These are phyloP conservation scores for Caerostris extrusa DNA, from an alignment of 1,140 invertebrate genomes.

Conservation along the genomic window DNA sequence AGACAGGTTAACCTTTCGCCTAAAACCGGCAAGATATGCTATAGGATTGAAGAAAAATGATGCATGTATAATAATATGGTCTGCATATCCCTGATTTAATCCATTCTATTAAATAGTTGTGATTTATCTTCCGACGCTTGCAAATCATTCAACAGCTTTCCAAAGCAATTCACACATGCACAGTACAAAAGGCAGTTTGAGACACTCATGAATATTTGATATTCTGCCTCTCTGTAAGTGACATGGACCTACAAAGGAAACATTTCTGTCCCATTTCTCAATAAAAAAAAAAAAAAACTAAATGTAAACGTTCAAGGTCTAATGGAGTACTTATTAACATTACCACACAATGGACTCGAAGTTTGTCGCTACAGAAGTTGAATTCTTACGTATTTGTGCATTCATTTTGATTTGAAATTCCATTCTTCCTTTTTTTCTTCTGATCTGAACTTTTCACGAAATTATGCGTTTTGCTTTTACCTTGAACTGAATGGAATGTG, in stretches of 20 bases:
- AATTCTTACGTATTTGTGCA: constrained; percentile 5
- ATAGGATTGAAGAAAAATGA: too few species aligned
- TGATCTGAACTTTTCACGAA: not conserved
- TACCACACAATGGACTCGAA: not conserved
- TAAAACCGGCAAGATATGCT: too few species aligned
- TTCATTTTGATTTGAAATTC: not conserved
- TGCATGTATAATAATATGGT: too few species aligned
- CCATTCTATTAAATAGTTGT: not conserved
- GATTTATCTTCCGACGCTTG: not conserved
- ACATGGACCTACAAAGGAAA: not conserved
- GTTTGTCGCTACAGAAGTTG: not conserved
- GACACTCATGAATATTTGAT: constrained; percentile 13
- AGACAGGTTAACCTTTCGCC: too few species aligned
- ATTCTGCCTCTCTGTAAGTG: not conserved
- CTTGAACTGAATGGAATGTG: not conserved
- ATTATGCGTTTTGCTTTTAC: not conserved
- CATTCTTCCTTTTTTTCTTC: not conserved
- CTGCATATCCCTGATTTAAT: too few species aligned
- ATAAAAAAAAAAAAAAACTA: constrained; percentile 1
- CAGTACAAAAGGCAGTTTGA: not conserved
- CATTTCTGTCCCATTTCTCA: constrained; percentile 17
- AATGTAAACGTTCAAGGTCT: constrained; percentile 11
- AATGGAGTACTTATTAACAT: not conserved
- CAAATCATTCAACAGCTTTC: not conserved
- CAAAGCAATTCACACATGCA: not conserved